A percentile compares a stretch with the other conserved stretches of the same genome.
These are phyloP conservation scores for Setophaga kirtlandii DNA, from an alignment of 2,113 vertebrate genomes.

Conservation along the genomic window DNA sequence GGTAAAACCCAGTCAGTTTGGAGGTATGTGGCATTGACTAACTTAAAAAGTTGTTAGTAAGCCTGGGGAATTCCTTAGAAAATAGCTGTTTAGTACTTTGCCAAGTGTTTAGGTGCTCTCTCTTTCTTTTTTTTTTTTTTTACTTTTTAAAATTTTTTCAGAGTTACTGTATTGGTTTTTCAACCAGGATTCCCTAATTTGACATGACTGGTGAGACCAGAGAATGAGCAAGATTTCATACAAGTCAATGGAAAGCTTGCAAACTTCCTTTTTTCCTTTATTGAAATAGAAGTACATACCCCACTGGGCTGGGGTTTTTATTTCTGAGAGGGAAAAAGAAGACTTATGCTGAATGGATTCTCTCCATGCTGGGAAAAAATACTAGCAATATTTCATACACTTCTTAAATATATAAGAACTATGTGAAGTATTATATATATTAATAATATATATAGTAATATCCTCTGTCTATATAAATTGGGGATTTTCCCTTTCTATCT, in stretches of 20 bases:
- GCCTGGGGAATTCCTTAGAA: neutral
- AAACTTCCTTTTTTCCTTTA: neutral
- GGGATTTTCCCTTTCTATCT: neutral
- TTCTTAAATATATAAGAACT: neutral
- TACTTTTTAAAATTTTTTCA: neutral
- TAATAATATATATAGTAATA: neutral
- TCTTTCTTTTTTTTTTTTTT: neutral
- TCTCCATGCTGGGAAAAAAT: neutral
- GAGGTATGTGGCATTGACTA: neutral
- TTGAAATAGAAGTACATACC: neutral
- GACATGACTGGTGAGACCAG: neutral
- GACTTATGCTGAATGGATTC: neutral
- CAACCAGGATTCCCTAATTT: neutral
- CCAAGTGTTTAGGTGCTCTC: neutral
- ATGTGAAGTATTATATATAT: neutral
- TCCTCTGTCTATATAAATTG: neutral
- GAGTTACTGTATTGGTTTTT: neutral
- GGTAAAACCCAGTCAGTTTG: neutral
- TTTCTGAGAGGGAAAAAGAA: neutral
- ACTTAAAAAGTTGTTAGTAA: neutral
- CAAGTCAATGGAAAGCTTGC: neutral
- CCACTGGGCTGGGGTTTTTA: neutral
- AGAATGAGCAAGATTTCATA: neutral
- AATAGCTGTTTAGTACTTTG: neutral
- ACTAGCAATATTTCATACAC: neutral